A percentile compares a stretch with the other conserved stretches of the same genome.
Conservation (phyloP, 64 coral and sea anemone genomes). For the Catalaphyllia jardinei region DNA sequence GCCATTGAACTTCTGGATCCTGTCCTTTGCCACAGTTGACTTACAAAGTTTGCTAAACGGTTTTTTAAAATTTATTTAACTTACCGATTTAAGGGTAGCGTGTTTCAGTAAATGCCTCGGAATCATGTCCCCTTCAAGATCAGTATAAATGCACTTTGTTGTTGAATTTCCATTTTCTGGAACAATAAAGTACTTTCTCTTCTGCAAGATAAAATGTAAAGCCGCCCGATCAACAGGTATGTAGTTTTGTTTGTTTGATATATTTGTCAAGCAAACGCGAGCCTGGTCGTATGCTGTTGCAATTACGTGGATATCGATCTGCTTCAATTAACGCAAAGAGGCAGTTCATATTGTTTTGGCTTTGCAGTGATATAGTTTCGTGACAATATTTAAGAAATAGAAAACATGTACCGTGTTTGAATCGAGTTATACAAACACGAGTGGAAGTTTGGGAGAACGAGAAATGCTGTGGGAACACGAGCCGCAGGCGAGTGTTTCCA, state of each 20-base stretch:
- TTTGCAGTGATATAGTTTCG: too few relatives aligned
- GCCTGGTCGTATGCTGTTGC: not conserved
- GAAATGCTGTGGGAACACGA: too few relatives aligned
- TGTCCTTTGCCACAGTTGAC: not conserved
- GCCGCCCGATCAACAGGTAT: not conserved
- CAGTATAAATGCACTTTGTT: conserved; percentile 60
- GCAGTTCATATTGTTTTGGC: too few relatives aligned
- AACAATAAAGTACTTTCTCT: conserved; percentile 47
- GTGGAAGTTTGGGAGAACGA: too few relatives aligned
- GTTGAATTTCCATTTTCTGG: conserved; percentile 48
- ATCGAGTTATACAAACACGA: too few relatives aligned
- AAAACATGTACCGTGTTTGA: too few relatives aligned
- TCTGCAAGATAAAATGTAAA: conserved; percentile 6
- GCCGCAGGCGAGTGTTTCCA: too few relatives aligned
- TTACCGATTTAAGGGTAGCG: conserved; percentile 62
- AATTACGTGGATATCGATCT: not conserved
- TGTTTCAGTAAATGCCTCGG: conserved; percentile 56
- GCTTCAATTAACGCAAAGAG: not conserved
- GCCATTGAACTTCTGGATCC: not conserved
- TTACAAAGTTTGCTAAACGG: not conserved
- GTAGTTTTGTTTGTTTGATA: not conserved
- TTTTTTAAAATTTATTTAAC: not conserved
- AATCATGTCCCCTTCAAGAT: conserved; percentile 65
- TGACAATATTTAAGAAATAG: too few relatives aligned
- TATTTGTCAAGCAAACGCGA: not conserved